A percentile compares a stretch with the other conserved stretches of the same genome.
These are phyloP conservation scores for Yoshiicerus persimilis DNA, from an alignment of 1,140 invertebrate species.

Conservation along the genomic window DNA sequence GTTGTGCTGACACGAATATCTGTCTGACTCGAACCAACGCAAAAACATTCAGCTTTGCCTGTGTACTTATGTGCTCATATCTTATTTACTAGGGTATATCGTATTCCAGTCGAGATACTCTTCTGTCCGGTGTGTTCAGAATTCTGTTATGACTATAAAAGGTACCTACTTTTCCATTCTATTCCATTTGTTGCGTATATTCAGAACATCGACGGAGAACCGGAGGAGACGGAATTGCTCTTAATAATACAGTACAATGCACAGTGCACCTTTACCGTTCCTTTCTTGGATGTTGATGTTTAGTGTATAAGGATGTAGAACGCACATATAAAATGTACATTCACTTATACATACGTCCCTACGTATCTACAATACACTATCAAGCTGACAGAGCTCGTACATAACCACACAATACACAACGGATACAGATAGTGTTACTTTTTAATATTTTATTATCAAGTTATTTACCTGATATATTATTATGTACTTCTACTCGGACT, in stretches of 20 bases:
- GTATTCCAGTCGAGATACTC: too few species aligned
- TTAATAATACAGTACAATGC: not conserved
- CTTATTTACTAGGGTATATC: too few species aligned
- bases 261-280: too few species aligned
- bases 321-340: too few species aligned
- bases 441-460: not conserved
- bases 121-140: too few species aligned
- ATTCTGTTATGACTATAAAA: too few species aligned
- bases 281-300: too few species aligned
- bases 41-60: not conserved
- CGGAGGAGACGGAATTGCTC: not conserved
- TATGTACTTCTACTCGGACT: not conserved
- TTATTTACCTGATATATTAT: not conserved
- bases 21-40: not conserved
- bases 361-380: too few species aligned
- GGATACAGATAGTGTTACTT: not conserved
- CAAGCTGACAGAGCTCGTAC: too few species aligned
- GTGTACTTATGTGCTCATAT: not conserved
- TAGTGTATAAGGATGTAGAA: too few species aligned
- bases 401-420: not conserved
- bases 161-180: not conserved
- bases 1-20: not conserved
- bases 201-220: not conserved
- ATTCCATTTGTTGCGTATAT: not conserved
- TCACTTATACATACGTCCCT: too few species aligned